Percentiles rank a stretch among this genome's conserved stretches.
phyloP scores from a whole-genome alignment of 1,140 invertebrate genomes.

The Thaumatotibia leucotreta region DNA sequence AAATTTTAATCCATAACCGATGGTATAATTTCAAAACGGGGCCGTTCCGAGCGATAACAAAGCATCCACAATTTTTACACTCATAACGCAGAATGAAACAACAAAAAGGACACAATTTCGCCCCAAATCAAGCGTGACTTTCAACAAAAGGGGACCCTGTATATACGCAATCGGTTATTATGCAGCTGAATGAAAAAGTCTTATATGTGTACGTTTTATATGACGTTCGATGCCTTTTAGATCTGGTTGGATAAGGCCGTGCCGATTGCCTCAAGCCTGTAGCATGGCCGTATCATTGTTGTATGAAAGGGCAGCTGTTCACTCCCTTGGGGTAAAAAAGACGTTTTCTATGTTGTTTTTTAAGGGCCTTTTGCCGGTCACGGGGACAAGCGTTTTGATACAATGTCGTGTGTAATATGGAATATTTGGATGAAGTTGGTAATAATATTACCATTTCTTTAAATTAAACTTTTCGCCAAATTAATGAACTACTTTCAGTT shows the following conservation, averaged over 20 bases:
- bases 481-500: not conserved
- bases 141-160: constrained; percentile 54
- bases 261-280: constrained; percentile 60
- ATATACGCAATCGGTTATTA: constrained; percentile 52
- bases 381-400: constrained; percentile 52
- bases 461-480: not conserved
- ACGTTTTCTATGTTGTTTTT: constrained; percentile 61
- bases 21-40: constrained; percentile 21
- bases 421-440: not conserved
- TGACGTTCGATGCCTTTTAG: constrained; percentile 21
- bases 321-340: constrained; percentile 67
- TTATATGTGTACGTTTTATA: constrained; percentile 3
- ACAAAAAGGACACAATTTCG: constrained; percentile 73
- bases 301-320: constrained; percentile 68
- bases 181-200: constrained; percentile 35
- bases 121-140: constrained; percentile 71
- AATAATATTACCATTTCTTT: not conserved
- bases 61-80: constrained; percentile 55
- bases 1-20: not conserved
- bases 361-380: constrained; percentile 65
- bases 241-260: constrained; percentile 41
- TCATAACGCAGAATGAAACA: constrained; percentile 61
- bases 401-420: constrained; percentile 28
- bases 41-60: not conserved
- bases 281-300: constrained; percentile 72